Base-by-base conservation (phyloP, 2,113 vertebrate species). In the Sakesphorus luctuosus region DNA sequence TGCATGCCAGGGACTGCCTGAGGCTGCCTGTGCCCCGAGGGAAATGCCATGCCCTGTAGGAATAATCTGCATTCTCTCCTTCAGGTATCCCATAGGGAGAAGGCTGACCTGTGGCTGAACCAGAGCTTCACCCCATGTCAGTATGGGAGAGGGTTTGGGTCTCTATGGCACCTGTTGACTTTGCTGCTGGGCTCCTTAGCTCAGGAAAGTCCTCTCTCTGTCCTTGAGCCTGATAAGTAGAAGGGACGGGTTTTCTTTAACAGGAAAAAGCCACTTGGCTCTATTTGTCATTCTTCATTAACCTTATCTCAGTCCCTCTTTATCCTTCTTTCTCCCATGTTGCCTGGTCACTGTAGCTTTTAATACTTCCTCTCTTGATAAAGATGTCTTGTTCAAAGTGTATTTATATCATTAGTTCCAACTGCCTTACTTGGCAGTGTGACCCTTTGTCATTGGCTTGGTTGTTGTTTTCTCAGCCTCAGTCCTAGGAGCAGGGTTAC, bases 361-460 rank as follows among this genome's bases (percentile, higher is more conserved):
- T 92, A 97, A 68, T 92, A 82, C 91, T 95, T 96, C 91, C 93
- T 93, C 63, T 78, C 91, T 76, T 71, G 96, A 97, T 96, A 96
- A 97, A 91, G 65, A 92, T 50, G 83, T 40, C 90, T 76, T 79
- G 36, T 87, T 92, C 84, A 83, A 90, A 96, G 89, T 80, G 61
- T 93, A 96, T 96, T 96, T 97, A 94, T 96, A 91, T 92, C 84
- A 56, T 85, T 73, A 56, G 65, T 47, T 88, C 85, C 89, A 31
- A 72, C 73, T 88, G 69, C 94, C 90, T 94, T 92, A 94, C 82
- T 96, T 93, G 94, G 94, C 89, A 75, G 47, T 18, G 74, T 0
- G 7, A 82, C 89, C 82, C 53, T 86, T 83, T 67, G 75, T 58
- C 71, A 43, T 33, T 6, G 20, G 20, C 58, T 63, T 72, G 25